Evolutionary conservation across 2,113 vertebrate genomes (phyloP), one percentile per base, ranked within the genome.

Genomic region (Mormyrus iriodes): DNA sequence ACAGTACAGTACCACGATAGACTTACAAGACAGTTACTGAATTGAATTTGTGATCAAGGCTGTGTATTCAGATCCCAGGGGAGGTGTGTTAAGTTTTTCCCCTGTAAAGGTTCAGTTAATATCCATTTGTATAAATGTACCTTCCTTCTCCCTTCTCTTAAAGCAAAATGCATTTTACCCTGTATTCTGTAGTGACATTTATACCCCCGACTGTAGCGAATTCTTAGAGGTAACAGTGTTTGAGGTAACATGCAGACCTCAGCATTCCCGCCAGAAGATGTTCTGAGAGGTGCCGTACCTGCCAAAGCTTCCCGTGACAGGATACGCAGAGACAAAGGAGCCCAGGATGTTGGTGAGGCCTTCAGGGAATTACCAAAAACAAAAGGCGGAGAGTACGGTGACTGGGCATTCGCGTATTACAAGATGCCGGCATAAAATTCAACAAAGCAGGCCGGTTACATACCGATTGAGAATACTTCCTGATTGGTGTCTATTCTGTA

Each of bases 271-370:
- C 7, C 98, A 93, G 90, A 97, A 24, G 88, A 99, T 99, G 88
- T 97, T 96, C 0, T 69, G 61, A 95, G 89, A 2, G 96, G 97
- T 97, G 27, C 8, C 44, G n/a, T 93, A 97, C 98, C 98, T 96
- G 73, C 98, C 98, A 51, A 99, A 99, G 94, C 98, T 99, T 79
- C 98, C 98, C 0, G 98, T 99, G 90, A 99, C 94, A 0, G 98
- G 98, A 86, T 96, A 99, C 0, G 98, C 96, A 0, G 97, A 99
- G 65, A 99, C 94, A 0, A 99, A 96, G 84, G 98, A 99, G 87
- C 98, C 98, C 94, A 99, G 93, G 90, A 97, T 27, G 88, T 99
- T 99, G 88, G 97, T 96, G 0, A 95, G 88, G 1, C 97, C 97
- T 97, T 19, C 83, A 85, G 17, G 86, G 53, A 5, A 42, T 10